Percentiles rank a stretch among this genome's conserved stretches.
Evolutionary conservation across 2,113 vertebrate genomes (phyloP).

Genomic region (Haplochromis vanheusdeni): DNA sequence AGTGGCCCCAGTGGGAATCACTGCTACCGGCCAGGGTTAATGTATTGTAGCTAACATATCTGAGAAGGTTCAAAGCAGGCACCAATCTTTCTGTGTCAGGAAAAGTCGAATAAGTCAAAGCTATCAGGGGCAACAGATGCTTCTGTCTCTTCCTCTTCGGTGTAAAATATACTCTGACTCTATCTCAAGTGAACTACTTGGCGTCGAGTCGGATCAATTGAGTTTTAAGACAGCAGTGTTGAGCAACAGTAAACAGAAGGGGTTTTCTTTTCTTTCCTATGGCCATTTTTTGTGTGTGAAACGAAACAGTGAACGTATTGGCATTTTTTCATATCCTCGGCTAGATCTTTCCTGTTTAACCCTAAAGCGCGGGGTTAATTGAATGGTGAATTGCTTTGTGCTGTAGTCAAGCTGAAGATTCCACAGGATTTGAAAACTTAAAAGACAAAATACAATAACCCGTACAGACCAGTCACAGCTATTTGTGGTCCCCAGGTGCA

Average conservation of each 20-base stretch:
- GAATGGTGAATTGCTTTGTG: neutral
- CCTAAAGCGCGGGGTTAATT: neutral
- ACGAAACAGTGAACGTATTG: neutral
- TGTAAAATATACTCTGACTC: slow-evolving; percentile 42
- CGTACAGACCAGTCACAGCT: neutral
- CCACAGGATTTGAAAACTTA: neutral
- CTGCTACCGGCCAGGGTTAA: slow-evolving; percentile 3
- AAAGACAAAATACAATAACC: neutral
- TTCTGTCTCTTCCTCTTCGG: neutral
- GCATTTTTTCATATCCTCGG: neutral
- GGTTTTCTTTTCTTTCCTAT: neutral
- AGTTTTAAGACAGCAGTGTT: slow-evolving; percentile 3
- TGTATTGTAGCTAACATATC: slow-evolving; percentile 37
- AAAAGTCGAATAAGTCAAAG: slow-evolving; percentile 71
- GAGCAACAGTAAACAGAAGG: neutral
- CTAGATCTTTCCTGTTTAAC: neutral
- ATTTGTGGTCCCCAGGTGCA: neutral
- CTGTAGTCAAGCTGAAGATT: neutral
- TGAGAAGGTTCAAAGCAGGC: slow-evolving; percentile 35
- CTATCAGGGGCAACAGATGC: slow-evolving; percentile 67
- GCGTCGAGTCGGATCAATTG: slow-evolving; percentile 49
- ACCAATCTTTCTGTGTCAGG: slow-evolving; percentile 58
- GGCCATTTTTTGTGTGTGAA: neutral
- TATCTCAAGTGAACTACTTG: slow-evolving; percentile 10
- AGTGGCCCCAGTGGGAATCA: slow-evolving; percentile 53